These are phyloP conservation scores for Charanyca ferruginea DNA, from an alignment of 2,888 invertebrate species.

Conservation along the genomic window DNA sequence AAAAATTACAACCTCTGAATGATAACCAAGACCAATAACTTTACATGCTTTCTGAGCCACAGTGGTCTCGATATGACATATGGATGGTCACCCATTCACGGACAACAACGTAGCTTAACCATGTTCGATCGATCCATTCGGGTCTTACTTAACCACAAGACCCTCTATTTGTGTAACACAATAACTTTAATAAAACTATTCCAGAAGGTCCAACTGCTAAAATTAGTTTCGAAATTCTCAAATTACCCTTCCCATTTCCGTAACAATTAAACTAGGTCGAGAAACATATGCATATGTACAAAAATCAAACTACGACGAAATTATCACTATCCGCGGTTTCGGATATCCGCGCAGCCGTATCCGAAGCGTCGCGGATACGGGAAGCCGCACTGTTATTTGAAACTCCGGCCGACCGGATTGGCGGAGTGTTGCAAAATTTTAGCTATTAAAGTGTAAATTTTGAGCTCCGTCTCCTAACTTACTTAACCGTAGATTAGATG, in stretches of 20 bases:
- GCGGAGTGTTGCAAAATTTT: conserved; percentile 56
- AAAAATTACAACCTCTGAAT: no score
- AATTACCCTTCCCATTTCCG: conserved; percentile 22
- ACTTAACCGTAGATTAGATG: conserved; percentile 56
- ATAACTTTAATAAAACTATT: conserved; percentile 34
- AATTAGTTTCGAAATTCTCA: conserved; percentile 34
- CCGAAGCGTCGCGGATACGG: conserved; percentile 57
- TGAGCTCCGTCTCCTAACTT: conserved; percentile 53
- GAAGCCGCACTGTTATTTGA: conserved; percentile 48
- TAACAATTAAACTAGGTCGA: conserved; percentile 27
- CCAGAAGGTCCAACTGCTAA: conserved; percentile 16
- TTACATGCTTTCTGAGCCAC: no score
- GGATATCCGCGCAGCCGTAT: conserved; percentile 58
- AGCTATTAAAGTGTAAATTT: conserved; percentile 65
- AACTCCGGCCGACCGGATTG: conserved; percentile 50
- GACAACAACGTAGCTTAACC: no score
- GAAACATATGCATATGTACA: conserved; percentile 23
- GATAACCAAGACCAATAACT: no score
- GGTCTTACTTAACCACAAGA: no score
- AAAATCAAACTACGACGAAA: conserved; percentile 38
- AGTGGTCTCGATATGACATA: no score
- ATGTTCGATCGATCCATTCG: no score
- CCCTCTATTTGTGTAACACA: conserved; percentile 2
- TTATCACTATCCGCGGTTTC: conserved; percentile 39
- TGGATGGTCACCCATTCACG: no score